Percentiles rank a stretch among this genome's conserved stretches.
phyloP scores from a whole-genome alignment of 2,797 vertebrate genomes.

The Lagodon rhomboides region DNA sequence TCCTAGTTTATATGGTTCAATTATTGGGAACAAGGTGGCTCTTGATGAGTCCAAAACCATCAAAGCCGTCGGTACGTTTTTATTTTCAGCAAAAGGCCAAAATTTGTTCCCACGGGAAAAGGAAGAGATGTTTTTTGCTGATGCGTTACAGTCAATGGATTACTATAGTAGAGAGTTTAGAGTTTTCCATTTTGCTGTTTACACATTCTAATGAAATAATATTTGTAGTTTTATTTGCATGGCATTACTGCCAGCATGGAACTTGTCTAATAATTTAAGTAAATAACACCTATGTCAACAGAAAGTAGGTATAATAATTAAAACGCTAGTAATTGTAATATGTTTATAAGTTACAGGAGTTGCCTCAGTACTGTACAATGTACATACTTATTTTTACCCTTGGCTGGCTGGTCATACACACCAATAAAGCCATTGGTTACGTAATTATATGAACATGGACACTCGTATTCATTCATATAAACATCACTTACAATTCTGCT shows the following conservation, averaged over 20 bases:
- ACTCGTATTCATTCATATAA: not conserved
- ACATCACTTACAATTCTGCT: constrained; percentile 88
- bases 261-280: not conserved
- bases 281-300: not conserved
- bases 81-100: not conserved
- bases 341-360: not conserved
- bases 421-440: constrained; percentile 4
- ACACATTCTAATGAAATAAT: no score
- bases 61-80: not conserved
- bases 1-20: not conserved
- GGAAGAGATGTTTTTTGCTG: not conserved
- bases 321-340: not conserved
- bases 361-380: not conserved
- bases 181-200: no score
- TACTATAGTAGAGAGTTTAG: no score
- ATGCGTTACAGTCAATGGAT: not conserved
- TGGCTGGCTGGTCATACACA: not conserved
- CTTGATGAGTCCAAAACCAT: not conserved
- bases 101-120: not conserved
- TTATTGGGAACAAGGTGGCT: not conserved
- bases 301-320: not conserved
- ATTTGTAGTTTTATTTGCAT: not conserved
- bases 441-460: not conserved
- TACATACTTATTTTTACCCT: not conserved
- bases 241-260: not conserved